Evolutionary conservation across 2,113 vertebrate genomes (phyloP).

Genomic region (Ptilonorhynchus violaceus): DNA sequence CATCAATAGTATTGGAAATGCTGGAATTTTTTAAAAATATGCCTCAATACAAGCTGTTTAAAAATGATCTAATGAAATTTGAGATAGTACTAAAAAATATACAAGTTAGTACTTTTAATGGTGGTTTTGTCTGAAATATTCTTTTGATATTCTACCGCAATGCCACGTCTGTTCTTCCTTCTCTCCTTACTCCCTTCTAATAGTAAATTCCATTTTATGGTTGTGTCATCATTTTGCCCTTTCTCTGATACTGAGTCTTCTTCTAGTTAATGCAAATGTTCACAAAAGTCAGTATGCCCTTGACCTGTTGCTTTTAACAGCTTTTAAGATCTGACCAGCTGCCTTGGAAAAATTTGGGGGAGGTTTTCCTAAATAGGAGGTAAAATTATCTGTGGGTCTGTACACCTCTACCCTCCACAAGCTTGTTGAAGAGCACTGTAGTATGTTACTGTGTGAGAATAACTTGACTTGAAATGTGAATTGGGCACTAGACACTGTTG

Average conservation of each 20-base stretch:
- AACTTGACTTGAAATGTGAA: neutral
- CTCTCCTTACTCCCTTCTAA: neutral
- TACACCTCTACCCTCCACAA: neutral
- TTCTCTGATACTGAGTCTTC: neutral
- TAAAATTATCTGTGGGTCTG: neutral
- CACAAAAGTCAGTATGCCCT: neutral
- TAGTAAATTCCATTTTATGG: neutral
- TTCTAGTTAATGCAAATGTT: neutral
- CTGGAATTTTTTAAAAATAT: neutral
- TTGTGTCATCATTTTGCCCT: neutral
- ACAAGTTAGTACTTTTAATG: neutral
- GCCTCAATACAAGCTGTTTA: neutral
- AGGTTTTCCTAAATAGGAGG: neutral
- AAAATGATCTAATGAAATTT: neutral
- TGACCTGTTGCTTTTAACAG: neutral
- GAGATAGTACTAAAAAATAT: neutral
- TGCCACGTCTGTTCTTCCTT: neutral
- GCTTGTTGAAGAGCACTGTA: neutral
- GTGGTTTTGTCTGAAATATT: neutral
- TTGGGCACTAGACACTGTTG: neutral
- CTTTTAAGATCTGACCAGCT: neutral
- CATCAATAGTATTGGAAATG: neutral
- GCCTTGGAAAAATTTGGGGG: neutral
- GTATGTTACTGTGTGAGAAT: neutral
- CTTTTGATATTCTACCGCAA: neutral